These are phyloP conservation scores for Leucopsar rothschildi DNA, from an alignment of 2,113 vertebrate genomes.

Conservation along the genomic window DNA sequence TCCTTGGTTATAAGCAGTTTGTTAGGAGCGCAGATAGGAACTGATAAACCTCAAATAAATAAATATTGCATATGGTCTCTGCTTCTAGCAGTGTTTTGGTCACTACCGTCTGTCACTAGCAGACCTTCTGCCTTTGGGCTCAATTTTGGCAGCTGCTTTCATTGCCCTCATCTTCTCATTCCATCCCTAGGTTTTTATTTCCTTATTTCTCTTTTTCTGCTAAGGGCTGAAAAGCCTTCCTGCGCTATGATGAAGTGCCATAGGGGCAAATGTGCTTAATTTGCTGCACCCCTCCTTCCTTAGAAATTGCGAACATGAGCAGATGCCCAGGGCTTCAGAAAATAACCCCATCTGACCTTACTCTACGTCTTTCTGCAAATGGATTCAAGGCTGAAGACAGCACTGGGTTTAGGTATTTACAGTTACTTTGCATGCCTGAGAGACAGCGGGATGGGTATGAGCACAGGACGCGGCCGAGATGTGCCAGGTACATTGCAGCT, in stretches of 20 bases:
- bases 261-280: not conserved
- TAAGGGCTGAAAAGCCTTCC: not conserved
- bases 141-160: conserved; percentile 41
- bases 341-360: conserved; percentile 7
- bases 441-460: not conserved
- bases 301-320: not conserved
- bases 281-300: not conserved
- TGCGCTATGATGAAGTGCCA: not conserved
- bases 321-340: not conserved
- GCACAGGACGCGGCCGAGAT: fast-evolving
- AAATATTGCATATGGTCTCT: conserved; percentile 7
- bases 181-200: not conserved
- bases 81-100: conserved; percentile 41
- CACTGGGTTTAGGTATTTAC: not conserved
- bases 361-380: not conserved
- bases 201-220: not conserved
- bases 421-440: not conserved
- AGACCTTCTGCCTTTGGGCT: conserved; percentile 53
- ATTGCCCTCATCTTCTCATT: not conserved
- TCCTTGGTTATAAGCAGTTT: not conserved
- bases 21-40: not conserved
- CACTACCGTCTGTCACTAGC: conserved; percentile 48
- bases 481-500: not conserved
- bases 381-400: not conserved
- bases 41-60: not conserved